phyloP scores from a whole-genome alignment of 2,113 vertebrate species.

The Caloenas nicobarica region DNA sequence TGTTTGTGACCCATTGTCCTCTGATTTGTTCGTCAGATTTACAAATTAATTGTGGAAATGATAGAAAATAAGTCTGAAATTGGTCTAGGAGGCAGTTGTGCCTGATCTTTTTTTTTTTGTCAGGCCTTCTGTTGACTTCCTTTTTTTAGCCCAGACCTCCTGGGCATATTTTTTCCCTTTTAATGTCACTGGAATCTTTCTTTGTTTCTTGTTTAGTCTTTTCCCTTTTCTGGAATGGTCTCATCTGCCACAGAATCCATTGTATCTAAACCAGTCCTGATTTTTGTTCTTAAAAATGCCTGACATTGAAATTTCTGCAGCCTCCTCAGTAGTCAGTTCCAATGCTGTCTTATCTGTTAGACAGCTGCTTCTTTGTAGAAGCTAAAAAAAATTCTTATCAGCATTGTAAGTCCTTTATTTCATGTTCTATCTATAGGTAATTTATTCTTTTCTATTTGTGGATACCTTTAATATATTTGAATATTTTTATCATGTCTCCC shows the following conservation, averaged over 20 bases:
- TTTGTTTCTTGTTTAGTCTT: not conserved
- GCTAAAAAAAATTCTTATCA: not conserved
- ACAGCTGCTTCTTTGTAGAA: not conserved
- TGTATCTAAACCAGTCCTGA: not conserved
- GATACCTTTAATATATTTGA: not conserved
- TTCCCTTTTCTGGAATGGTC: not conserved
- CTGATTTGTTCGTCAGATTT: not conserved
- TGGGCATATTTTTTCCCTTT: not conserved
- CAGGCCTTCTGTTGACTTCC: not conserved
- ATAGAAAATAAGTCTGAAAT: not conserved
- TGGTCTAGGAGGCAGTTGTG: not conserved
- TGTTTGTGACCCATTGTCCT: not conserved
- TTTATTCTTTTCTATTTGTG: not conserved
- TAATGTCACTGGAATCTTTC: not conserved
- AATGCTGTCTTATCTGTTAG: not conserved
- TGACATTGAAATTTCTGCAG: not conserved
- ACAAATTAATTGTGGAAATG: not conserved
- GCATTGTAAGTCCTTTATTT: not conserved
- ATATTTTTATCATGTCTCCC: not conserved
- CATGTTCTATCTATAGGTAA: not conserved
- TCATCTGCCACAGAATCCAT: not conserved
- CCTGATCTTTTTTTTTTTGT: not conserved
- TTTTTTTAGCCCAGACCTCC: not conserved
- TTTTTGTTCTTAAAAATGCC: constrained; percentile 13
- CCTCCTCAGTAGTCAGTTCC: not conserved